Evolutionary conservation across 2,797 vertebrate species (phyloP).

Genomic region (Megalops cyprinoides): DNA sequence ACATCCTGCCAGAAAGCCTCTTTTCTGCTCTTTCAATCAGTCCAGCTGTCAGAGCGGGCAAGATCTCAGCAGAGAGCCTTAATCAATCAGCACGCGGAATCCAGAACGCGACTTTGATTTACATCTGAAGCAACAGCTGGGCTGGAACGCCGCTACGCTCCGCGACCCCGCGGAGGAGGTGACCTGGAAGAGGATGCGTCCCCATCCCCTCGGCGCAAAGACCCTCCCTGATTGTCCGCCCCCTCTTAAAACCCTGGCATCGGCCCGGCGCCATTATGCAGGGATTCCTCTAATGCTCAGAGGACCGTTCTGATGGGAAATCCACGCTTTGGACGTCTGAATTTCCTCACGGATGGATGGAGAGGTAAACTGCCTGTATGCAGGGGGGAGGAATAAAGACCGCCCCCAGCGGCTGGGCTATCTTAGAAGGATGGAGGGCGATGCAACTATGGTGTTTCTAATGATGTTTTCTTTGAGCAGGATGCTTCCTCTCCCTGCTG

Average conservation of each 20-base stretch:
- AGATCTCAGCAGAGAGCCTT: slow-evolving; percentile 4
- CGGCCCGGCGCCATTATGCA: background rate
- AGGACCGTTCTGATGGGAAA: background rate
- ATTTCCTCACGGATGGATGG: background rate
- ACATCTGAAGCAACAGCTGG: slow-evolving; percentile 42
- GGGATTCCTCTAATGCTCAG: background rate
- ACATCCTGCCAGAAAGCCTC: background rate
- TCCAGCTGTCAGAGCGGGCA: slow-evolving; percentile 16
- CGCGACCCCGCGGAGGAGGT: slow-evolving; percentile 25
- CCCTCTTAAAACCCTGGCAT: slow-evolving; percentile 20
- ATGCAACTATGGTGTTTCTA: background rate
- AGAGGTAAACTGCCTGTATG: background rate
- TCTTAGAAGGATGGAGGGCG: background rate
- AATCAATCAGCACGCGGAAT: slow-evolving; percentile 29
- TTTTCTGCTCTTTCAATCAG: slow-evolving; percentile 18
- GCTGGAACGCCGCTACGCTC: slow-evolving; percentile 17
- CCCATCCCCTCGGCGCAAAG: slow-evolving; percentile 15
- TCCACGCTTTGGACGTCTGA: background rate
- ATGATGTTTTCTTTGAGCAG: background rate
- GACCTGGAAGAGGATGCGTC: slow-evolving; percentile 46
- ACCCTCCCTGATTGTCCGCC: slow-evolving; percentile 44
- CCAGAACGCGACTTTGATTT: slow-evolving; percentile 36
- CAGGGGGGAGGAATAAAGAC: background rate
- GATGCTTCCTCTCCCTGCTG: background rate
- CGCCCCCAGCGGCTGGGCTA: background rate